A percentile compares a stretch with the other conserved stretches of the same genome.
Evolutionary conservation across 2,888 invertebrate species (phyloP).

Genomic region (Idaea straminata): DNA sequence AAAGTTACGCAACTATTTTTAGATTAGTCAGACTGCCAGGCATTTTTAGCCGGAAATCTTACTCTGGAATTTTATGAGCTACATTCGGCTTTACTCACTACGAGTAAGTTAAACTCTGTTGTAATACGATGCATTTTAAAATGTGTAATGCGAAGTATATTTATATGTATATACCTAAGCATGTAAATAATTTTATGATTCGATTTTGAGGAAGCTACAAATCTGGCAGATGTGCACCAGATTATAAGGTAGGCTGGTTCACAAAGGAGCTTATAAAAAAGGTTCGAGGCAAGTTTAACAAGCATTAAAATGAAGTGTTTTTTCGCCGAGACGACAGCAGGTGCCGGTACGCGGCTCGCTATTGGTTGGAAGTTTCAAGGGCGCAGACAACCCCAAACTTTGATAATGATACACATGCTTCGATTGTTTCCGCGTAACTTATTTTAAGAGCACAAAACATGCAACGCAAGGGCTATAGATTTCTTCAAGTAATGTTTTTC

Average conservation of each 20-base stretch:
- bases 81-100: not conserved
- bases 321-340: constrained; percentile 32
- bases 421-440: constrained; percentile 31
- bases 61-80: not conserved
- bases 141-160: not conserved
- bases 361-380: constrained; percentile 40
- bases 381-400: constrained; percentile 39
- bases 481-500: constrained; percentile 18
- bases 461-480: constrained; percentile 20
- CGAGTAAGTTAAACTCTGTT: not conserved
- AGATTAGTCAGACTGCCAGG: not conserved
- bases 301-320: constrained; percentile 28
- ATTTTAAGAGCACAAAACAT: constrained; percentile 23
- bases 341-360: constrained; percentile 31
- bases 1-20: constrained; percentile 9
- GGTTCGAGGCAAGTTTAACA: constrained; percentile 26
- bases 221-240: constrained; percentile 27
- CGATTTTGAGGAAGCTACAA: not conserved
- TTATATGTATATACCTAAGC: not conserved
- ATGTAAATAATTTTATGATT: not conserved
- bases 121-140: not conserved
- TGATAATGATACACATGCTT: constrained; percentile 37
- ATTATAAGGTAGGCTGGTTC: constrained; percentile 28
- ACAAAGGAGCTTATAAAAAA: constrained; percentile 29
- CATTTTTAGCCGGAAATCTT: not conserved